Conservation (phyloP, 2,797 vertebrate genomes). For the Sylvilagus floridanus region DNA sequence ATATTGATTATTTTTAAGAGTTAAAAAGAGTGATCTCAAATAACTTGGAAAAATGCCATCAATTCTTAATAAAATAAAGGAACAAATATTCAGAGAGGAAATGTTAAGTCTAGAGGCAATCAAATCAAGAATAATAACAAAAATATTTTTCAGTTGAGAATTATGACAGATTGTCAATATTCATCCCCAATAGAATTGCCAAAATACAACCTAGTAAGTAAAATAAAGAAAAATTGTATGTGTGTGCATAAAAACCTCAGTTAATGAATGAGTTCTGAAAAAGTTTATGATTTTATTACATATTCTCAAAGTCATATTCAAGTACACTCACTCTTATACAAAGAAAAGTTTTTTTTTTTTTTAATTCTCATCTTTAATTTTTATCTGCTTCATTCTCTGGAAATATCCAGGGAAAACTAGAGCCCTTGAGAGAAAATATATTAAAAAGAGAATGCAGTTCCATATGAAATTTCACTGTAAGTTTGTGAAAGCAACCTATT, state of each 20-base stretch:
- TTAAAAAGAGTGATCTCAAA: slow-evolving; percentile 74
- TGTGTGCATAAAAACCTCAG: not conserved
- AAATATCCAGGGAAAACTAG: slow-evolving; percentile 13
- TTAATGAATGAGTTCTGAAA: slow-evolving; percentile 62
- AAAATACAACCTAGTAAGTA: slow-evolving; percentile 25
- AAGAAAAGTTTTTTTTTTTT: not conserved
- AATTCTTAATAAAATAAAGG: slow-evolving; percentile 84
- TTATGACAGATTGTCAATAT: slow-evolving; percentile 81
- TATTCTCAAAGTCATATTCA: slow-evolving; percentile 66
- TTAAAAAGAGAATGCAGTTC: not conserved
- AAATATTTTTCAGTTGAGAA: slow-evolving; percentile 75
- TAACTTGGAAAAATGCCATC: slow-evolving; percentile 74
- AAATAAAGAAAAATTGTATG: slow-evolving; percentile 21
- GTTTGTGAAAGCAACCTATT: not conserved
- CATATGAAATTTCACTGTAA: slow-evolving; percentile 10
- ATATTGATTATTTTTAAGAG: slow-evolving; percentile 82
- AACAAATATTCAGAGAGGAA: slow-evolving; percentile 74
- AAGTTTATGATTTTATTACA: slow-evolving; percentile 56
- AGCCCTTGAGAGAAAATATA: slow-evolving; percentile 37
- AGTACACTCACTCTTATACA: not conserved
- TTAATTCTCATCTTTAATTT: slow-evolving; percentile 42
- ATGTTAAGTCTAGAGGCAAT: slow-evolving; percentile 80
- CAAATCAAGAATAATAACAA: slow-evolving; percentile 77
- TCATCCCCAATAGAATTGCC: slow-evolving; percentile 59
- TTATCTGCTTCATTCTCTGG: not conserved